These are phyloP conservation scores for Todus mexicanus DNA, from an alignment of 2,797 vertebrate species.

Conservation along the genomic window DNA sequence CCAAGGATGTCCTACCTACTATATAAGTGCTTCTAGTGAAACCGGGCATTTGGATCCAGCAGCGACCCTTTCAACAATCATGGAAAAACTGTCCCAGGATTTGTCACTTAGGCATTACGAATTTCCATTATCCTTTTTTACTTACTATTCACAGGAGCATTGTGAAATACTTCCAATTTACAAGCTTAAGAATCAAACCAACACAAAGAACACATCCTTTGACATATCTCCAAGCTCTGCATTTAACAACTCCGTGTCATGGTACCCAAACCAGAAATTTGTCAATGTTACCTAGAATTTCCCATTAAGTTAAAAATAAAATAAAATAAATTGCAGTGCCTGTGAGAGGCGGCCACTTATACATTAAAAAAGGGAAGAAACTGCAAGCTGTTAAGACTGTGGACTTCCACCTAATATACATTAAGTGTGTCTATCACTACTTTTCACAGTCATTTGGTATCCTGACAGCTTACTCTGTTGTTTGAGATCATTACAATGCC, in stretches of 20 bases:
- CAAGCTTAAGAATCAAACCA: background rate
- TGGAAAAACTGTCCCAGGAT: background rate
- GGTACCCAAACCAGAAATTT: background rate
- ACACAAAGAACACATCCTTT: background rate
- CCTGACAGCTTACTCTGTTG: background rate
- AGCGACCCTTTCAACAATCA: background rate
- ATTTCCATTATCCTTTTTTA: background rate
- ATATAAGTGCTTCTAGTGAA: background rate
- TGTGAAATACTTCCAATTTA: background rate
- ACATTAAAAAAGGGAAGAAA: background rate
- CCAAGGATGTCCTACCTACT: background rate
- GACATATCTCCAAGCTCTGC: background rate
- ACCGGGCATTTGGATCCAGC: background rate
- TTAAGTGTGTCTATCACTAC: background rate
- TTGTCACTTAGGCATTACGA: background rate
- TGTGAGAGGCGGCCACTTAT: background rate
- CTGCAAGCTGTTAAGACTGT: background rate
- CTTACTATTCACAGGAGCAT: background rate
- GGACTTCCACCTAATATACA: background rate
- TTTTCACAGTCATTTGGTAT: background rate
- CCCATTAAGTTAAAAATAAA: background rate
- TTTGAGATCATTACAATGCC: conserved; percentile 22
- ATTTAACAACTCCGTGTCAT: background rate
- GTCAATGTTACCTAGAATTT: background rate
- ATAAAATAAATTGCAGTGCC: background rate